phyloP scores from a whole-genome alignment of 2,797 vertebrate species.

The Manis javanica region DNA sequence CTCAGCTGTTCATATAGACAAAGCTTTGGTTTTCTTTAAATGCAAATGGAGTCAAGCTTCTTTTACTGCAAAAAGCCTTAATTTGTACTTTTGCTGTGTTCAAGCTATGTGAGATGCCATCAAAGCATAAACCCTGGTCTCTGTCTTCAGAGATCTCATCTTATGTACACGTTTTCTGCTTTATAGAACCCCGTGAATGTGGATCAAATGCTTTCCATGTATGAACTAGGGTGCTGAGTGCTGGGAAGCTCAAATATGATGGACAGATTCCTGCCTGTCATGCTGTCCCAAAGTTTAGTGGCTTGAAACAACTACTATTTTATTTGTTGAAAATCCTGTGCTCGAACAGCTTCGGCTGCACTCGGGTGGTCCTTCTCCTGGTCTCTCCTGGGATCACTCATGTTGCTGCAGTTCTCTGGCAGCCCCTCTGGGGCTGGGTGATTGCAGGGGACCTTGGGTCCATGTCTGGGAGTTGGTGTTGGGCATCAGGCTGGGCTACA shows the following conservation, averaged over 20 bases:
- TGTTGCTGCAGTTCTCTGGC: not conserved
- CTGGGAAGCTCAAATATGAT: not conserved
- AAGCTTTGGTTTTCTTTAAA: not conserved
- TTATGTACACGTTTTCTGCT: not conserved
- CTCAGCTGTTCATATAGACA: not conserved
- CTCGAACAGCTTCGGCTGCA: not conserved
- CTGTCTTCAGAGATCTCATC: not conserved
- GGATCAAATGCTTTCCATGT: not conserved
- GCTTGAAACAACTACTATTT: not conserved
- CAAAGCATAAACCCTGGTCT: not conserved
- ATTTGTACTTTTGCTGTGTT: not conserved
- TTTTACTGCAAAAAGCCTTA: not conserved
- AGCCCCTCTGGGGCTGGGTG: not conserved
- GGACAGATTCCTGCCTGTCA: not conserved
- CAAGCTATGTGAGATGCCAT: not conserved
- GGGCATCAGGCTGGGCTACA: not conserved
- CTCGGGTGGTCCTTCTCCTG: not conserved
- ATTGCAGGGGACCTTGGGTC: not conserved
- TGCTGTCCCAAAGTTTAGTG: not conserved
- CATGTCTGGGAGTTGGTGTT: not conserved
- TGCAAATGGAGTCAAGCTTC: not conserved
- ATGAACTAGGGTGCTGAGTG: not conserved
- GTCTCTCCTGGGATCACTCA: not conserved
- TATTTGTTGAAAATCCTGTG: not conserved
- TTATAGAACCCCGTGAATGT: not conserved